These are phyloP conservation scores for Gonatopus flavifemur DNA, from an alignment of 1,140 invertebrate species.

Conservation along the genomic window DNA sequence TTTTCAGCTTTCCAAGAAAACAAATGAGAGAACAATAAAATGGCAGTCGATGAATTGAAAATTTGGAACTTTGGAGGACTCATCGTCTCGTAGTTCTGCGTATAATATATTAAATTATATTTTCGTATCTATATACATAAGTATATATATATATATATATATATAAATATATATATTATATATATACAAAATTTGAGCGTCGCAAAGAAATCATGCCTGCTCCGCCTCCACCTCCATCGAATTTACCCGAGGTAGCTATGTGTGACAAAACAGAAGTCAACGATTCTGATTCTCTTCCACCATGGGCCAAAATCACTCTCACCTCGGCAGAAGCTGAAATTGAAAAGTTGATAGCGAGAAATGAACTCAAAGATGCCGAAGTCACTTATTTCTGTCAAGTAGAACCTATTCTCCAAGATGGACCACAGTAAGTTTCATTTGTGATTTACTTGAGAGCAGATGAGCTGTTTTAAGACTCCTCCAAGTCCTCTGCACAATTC, in stretches of 20 bases:
- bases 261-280: conserved; percentile 44
- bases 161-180: conserved; percentile 4
- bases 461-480: no score
- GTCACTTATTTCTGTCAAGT: conserved; percentile 54
- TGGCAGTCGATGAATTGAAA: conserved; percentile 8
- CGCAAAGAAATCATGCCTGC: conserved; percentile 41
- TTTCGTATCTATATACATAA: neutral
- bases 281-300: conserved; percentile 43
- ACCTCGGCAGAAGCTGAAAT: conserved; percentile 51
- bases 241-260: conserved; percentile 35
- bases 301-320: conserved; percentile 53
- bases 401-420: conserved; percentile 56
- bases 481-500: no score
- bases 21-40: no score
- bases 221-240: conserved; percentile 45
- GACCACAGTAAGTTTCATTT: conserved; percentile 51
- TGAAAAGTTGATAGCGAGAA: conserved; percentile 50
- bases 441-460: neutral
- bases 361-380: conserved; percentile 54
- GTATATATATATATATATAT: conserved; percentile 7
- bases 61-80: neutral
- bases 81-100: neutral
- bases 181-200: conserved; percentile 21
- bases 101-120: neutral
- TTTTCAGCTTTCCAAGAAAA: neutral